Conservation (phyloP, 2,797 vertebrate species). For the Phyllotis vaccarum region DNA sequence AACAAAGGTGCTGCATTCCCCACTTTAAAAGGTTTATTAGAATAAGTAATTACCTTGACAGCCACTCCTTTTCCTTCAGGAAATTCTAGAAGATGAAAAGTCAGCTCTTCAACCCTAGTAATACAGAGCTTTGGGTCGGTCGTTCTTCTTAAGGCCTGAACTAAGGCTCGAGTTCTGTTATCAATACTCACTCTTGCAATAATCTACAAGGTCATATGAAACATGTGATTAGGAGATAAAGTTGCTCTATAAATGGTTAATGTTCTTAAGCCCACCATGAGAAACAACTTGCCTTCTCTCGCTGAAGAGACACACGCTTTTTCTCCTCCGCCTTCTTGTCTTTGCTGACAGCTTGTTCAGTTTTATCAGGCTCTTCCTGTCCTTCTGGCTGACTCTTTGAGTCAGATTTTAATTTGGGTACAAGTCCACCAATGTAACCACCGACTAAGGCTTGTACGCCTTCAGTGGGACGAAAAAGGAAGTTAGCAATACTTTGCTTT, state of each 20-base stretch:
- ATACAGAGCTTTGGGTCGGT: conserved; percentile 94
- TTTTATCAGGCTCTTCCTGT: conserved; percentile 80
- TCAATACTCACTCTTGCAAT: conserved; percentile 98
- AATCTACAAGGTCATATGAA: conserved; percentile 89
- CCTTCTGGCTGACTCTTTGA: conserved; percentile 86
- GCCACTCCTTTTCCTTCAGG: conserved; percentile 96
- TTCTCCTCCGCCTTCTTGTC: conserved; percentile 93
- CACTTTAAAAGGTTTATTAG: conserved; percentile 16
- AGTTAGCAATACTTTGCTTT: conserved; percentile 93
- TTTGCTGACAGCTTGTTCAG: conserved; percentile 86
- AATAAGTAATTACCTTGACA: conserved; percentile 91
- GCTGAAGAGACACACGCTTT: conserved; percentile 93
- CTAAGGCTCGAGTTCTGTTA: conserved; percentile 96
- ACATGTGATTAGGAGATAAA: conserved; percentile 58
- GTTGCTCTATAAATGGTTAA: conserved; percentile 17
- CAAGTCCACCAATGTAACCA: conserved; percentile 94
- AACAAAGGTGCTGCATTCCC: background rate
- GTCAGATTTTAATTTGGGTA: conserved; percentile 93
- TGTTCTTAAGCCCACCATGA: conserved; percentile 68
- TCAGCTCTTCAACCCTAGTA: conserved; percentile 96
- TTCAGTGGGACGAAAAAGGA: conserved; percentile 94
- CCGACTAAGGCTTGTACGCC: conserved; percentile 97
- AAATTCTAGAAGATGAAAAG: conserved; percentile 97
- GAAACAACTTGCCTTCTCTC: conserved; percentile 93
- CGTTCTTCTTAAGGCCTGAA: conserved; percentile 94